Conservation (phyloP, 1,140 invertebrate species). For the Sinonovacula constricta region DNA sequence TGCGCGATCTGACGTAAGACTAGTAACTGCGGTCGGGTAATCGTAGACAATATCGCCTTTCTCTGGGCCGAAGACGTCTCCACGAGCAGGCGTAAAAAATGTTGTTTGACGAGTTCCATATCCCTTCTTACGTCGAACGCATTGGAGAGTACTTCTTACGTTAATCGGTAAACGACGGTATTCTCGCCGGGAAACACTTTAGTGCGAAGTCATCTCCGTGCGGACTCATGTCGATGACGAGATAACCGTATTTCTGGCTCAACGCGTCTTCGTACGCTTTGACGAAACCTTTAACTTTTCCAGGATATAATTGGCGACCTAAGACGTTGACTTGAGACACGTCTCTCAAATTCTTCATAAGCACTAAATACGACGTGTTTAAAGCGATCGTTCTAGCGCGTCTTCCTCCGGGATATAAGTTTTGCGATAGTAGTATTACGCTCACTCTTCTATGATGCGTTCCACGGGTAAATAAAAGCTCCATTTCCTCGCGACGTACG, state of each 20-base stretch:
- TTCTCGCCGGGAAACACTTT: conserved; percentile 6
- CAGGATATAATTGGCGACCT: conserved; percentile 27
- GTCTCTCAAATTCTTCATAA: conserved; percentile 24
- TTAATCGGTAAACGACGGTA: neutral
- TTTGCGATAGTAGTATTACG: conserved; percentile 26
- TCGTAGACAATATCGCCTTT: neutral
- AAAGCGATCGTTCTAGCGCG: conserved; percentile 19
- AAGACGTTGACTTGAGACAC: neutral
- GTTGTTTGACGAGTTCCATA: neutral
- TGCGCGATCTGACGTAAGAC: no score
- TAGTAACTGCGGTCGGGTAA: neutral
- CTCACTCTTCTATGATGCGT: conserved; percentile 4
- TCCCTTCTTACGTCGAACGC: neutral
- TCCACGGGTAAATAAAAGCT: conserved; percentile 32
- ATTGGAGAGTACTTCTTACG: neutral
- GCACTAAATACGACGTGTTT: conserved; percentile 25
- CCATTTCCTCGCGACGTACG: conserved; percentile 7
- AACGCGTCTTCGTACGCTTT: conserved; percentile 20
- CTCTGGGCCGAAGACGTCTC: neutral
- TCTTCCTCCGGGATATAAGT: conserved; percentile 6
- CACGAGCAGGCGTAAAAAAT: neutral
- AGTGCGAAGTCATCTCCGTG: neutral
- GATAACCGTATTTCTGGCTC: neutral
- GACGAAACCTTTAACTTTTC: conserved; percentile 2
- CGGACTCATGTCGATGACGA: conserved; percentile 17